Evolutionary conservation across 2,888 invertebrate genomes (phyloP), one percentile per base, ranked within the genome.

Genomic region (Pristionchus exspectatus): DNA sequence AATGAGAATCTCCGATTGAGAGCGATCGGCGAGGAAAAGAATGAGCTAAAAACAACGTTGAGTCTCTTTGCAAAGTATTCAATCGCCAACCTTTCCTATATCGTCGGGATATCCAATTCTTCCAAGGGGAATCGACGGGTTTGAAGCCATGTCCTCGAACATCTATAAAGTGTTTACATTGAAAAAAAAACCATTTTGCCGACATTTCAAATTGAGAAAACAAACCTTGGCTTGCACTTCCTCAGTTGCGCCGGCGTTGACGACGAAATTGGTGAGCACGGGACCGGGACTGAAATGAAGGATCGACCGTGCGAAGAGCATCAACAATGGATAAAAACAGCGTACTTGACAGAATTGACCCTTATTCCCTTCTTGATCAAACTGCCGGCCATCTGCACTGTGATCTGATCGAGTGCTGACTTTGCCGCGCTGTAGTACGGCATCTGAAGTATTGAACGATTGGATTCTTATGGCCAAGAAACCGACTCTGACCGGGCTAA

Each of bases 1-100:
- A 63, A 63, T 63, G 63, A 77, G 33, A 77, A 77, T 77, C 44
- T 77, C 74, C 74, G 74, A 77, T 24, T 77, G 74, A 21, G 74
- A 38, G 2, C 74, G 74, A 21, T 77, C 74, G 10, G 74, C 74
- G 21, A 77, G 24, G 44, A 77, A 77, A 38, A 77, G 74, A 27
- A 77, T 77, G 0, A 77, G n/a, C 74, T 77, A 10, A 10, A n/a
- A n/a, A n/a, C n/a, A n/a, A n/a, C n/a, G n/a, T n/a, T n/a, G n/a
- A n/a, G n/a, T n/a, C n/a, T n/a, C n/a, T n/a, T 18, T 44, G 9
- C 44, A 44, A 9, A 44, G n/a, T 44, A 5, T 44, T 50, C 10
- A 50, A 30, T 4, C 0, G 2, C 24, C 7, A 24, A 77, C 74
- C 74, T 77, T 77, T 38, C 38, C 74, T 24, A 77, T 77, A 24